Evolutionary conservation across 1,140 invertebrate genomes (phyloP).

Genomic region (Archivesica marissinica): DNA sequence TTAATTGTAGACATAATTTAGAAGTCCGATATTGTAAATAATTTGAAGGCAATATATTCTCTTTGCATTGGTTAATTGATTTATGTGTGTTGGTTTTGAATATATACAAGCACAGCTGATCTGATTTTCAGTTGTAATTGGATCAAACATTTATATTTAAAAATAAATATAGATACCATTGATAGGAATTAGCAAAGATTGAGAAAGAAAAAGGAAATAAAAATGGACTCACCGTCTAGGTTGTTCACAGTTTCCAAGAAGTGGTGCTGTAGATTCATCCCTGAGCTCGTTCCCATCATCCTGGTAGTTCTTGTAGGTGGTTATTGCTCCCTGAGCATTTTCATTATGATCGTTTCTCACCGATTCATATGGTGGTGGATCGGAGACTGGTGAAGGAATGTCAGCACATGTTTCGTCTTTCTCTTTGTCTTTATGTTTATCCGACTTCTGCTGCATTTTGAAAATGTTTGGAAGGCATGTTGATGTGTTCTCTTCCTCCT

Average conservation of each 20-base stretch:
- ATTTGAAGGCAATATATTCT: no score
- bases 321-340: conserved; percentile 49
- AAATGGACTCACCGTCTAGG: conserved; percentile 59
- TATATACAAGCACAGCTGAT: no score
- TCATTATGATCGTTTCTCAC: conserved; percentile 55
- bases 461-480: conserved; percentile 80
- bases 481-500: conserved; percentile 64
- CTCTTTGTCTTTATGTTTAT: conserved; percentile 72
- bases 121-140: no score
- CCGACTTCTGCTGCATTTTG: conserved; percentile 75
- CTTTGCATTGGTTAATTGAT: no score
- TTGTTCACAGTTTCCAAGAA: conserved; percentile 67
- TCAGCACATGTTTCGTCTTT: conserved; percentile 71
- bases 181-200: background rate
- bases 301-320: conserved; percentile 61
- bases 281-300: conserved; percentile 69
- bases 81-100: no score
- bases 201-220: background rate
- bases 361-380: conserved; percentile 74
- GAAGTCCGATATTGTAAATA: no score
- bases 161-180: no score
- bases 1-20: background rate
- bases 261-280: conserved; percentile 74
- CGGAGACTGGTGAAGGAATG: conserved; percentile 74
- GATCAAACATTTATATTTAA: no score